These are phyloP conservation scores for Drosophila sucinea DNA, from an alignment of 1,140 invertebrate species.

Conservation along the genomic window DNA sequence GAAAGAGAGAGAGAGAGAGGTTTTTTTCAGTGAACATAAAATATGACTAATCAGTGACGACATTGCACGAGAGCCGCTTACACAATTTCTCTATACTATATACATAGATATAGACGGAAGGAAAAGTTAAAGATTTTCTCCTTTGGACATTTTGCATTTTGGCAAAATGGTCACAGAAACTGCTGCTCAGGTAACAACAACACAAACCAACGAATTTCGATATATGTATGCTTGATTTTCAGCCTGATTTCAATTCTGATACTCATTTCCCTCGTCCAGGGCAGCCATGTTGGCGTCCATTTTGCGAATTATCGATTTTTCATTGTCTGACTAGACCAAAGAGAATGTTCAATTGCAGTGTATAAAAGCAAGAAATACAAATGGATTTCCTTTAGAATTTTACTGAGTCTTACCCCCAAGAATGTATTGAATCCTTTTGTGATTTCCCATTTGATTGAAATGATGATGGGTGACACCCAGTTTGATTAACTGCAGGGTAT, in stretches of 20 bases:
- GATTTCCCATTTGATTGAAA: not conserved
- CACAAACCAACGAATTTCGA: not conserved
- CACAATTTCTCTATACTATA: constrained; percentile 79
- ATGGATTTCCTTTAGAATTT: not conserved
- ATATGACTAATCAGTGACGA: constrained; percentile 83
- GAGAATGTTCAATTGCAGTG: constrained; percentile 41
- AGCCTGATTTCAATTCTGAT: not conserved
- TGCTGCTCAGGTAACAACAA: constrained; percentile 77
- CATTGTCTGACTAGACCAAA: constrained; percentile 47
- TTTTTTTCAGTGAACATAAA: constrained; percentile 53
- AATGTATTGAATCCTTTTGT: no score
- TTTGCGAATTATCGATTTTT: constrained; percentile 80
- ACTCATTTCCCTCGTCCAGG: constrained; percentile 23
- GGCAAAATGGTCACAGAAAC: constrained; percentile 82
- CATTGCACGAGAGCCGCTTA: constrained; percentile 70
- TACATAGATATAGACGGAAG: constrained; percentile 34
- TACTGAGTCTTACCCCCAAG: no score
- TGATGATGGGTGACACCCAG: constrained; percentile 17
- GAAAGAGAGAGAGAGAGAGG: constrained; percentile 35
- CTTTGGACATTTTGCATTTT: constrained; percentile 32
- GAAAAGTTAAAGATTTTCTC: constrained; percentile 28
- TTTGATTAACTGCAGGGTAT: constrained; percentile 28
- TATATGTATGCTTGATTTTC: constrained; percentile 30
- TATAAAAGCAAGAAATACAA: constrained; percentile 26
- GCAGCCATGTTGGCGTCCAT: constrained; percentile 82